phyloP scores from a whole-genome alignment of 2,113 vertebrate species.

The Saiga tatarica region DNA sequence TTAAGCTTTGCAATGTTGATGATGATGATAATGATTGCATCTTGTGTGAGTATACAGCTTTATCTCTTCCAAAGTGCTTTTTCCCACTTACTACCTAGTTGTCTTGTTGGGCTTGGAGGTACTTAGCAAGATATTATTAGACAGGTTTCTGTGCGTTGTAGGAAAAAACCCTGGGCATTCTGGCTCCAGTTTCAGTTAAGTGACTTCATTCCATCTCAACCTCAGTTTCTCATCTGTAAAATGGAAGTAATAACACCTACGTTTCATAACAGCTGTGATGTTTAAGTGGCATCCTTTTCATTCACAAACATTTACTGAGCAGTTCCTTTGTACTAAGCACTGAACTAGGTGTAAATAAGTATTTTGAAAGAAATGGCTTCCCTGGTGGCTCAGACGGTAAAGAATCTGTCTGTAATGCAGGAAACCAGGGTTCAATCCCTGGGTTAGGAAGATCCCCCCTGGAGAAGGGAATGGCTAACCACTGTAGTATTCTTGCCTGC shows the following conservation, averaged over 20 bases:
- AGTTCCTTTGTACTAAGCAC: not conserved
- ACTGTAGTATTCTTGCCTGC: not conserved
- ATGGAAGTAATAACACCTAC: not conserved
- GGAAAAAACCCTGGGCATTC: not conserved
- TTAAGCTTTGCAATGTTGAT: conserved; percentile 33
- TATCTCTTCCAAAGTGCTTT: conserved; percentile 55
- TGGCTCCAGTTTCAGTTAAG: not conserved
- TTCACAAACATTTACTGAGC: not conserved
- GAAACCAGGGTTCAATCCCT: not conserved
- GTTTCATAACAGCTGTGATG: not conserved
- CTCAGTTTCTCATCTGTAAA: conserved; percentile 46
- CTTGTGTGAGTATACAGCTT: conserved; percentile 20
- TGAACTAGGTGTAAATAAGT: not conserved
- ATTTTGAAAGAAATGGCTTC: not conserved
- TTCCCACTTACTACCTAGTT: conserved; percentile 40
- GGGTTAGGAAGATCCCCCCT: not conserved
- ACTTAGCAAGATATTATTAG: conserved; percentile 18
- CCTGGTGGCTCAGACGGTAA: not conserved
- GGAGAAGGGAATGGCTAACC: not conserved
- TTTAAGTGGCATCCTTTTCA: not conserved
- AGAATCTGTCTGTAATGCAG: not conserved
- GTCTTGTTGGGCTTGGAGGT: conserved; percentile 22
- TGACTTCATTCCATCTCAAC: not conserved
- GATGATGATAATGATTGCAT: conserved; percentile 33
- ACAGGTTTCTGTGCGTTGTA: not conserved